A percentile compares a stretch with the other conserved stretches of the same genome.
These are phyloP conservation scores for Pycnomerus fuliginosus DNA, from an alignment of 2,888 invertebrate species.

Conservation along the genomic window DNA sequence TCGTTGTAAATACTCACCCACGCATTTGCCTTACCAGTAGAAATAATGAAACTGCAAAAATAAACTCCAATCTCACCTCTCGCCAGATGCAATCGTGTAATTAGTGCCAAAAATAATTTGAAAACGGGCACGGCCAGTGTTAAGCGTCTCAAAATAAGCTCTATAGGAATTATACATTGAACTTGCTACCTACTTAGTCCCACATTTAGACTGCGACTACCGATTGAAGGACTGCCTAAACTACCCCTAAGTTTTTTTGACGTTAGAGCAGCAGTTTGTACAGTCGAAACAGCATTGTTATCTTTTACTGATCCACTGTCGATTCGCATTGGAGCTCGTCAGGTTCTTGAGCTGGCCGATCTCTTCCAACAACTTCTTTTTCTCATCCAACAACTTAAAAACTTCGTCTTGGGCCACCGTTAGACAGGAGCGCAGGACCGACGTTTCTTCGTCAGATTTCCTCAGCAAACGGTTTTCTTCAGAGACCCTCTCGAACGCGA, in stretches of 20 bases:
- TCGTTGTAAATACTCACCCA: too few relatives aligned
- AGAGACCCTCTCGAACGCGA: conserved; percentile 59
- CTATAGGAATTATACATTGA: conserved; percentile 7
- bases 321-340: conserved; percentile 42
- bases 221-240: conserved; percentile 10
- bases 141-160: conserved; percentile 9
- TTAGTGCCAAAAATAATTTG: too few relatives aligned
- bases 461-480: conserved; percentile 59
- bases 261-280: conserved; percentile 61
- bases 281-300: conserved; percentile 72
- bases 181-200: conserved; percentile 4
- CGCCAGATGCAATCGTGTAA: too few relatives aligned
- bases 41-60: too few relatives aligned
- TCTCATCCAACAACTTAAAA: conserved; percentile 69
- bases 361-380: conserved; percentile 69
- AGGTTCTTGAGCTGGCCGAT: conserved; percentile 67
- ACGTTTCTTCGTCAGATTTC: conserved; percentile 60
- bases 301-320: conserved; percentile 61
- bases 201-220: conserved; percentile 10
- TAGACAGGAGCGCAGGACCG: conserved; percentile 60
- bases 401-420: conserved; percentile 76
- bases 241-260: conserved; percentile 36
- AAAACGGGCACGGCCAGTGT: too few relatives aligned
- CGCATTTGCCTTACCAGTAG: too few relatives aligned
- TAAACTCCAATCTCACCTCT: too few relatives aligned